Evolutionary conservation across 2,888 invertebrate species (phyloP), one percentile per base, ranked within the genome.

Genomic region (Augiades crinisus): DNA sequence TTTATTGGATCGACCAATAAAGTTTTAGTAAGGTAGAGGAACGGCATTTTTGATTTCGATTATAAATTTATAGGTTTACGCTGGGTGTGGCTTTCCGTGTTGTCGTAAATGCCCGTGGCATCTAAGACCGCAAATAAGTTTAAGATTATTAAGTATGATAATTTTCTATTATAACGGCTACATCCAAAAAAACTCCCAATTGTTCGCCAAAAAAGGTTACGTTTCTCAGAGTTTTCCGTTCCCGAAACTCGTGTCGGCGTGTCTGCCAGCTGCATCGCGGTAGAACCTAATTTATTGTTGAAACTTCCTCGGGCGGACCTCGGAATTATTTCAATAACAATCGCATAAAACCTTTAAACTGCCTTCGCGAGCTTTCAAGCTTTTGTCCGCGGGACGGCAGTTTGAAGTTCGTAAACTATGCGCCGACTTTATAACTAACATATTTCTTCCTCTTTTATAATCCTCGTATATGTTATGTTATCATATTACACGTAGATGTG

Each of bases 281-380:
- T 13, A 19, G 16, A 43, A 43, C 37, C 27, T 44, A 44, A 37
- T 51, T 51, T 51, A 37, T 44, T 27, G 44, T 30, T 13, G n/a
- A 37, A 44, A 51, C 43, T 36, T 51, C 17, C 21, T 14, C 31
- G 31, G 12, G 22, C 37, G 37, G 21, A 37, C 36, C 44, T 50
- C 36, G 37, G 17, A 44, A 37, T 37, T 51, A 51, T 51, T 44
- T 51, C 50, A 37, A 51, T 51, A 51, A 51, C 50, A 51, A 44
- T 44, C 44, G 44, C 44, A 24, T 41, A 27, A 49, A 41, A 49
- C 30, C 41, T 33, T n/a, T 16, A 33, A 38, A 33, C 38, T 47
- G 38, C 16, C 34, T 33, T 17, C 24, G 3, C 19, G 22, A 31
- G 10, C 8, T 37, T 41, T 19, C 5, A 10, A 21, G 41, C 49